Percentiles rank a stretch among this genome's conserved stretches.
Conservation (phyloP, 2,888 invertebrate species). For the Volucella inflata region DNA sequence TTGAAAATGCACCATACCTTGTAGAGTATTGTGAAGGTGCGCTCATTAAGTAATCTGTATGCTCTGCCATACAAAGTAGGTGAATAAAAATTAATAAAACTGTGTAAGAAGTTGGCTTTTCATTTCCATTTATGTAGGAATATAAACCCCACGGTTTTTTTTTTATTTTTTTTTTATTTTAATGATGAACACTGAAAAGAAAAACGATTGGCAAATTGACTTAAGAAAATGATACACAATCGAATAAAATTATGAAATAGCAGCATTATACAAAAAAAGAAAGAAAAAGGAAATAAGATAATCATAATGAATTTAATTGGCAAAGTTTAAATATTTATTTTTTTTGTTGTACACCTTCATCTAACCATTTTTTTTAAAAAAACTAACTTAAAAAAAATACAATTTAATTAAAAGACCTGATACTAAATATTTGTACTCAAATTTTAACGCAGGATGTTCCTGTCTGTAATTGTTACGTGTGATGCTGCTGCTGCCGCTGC, state of each 20-base stretch:
- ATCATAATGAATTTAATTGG: constrained; percentile 24
- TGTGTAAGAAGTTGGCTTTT: constrained; percentile 59
- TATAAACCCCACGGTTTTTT: neutral
- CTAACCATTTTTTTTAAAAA: constrained; percentile 33
- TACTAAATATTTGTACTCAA: constrained; percentile 76
- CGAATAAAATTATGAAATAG: constrained; percentile 53
- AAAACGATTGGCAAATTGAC: constrained; percentile 51
- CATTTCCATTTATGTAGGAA: constrained; percentile 54
- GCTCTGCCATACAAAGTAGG: constrained; percentile 60
- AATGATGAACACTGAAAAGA: neutral
- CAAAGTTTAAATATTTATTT: constrained; percentile 36
- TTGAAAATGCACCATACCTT: constrained; percentile 38
- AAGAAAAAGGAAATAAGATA: constrained; percentile 34
- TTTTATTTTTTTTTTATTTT: neutral
- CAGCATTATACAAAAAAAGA: constrained; percentile 39
- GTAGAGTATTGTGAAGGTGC: constrained; percentile 56
- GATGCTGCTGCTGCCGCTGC: constrained; percentile 76
- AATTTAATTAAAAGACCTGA: constrained; percentile 50
- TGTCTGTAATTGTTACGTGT: constrained; percentile 73
- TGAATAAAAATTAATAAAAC: constrained; percentile 64
- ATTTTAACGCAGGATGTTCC: constrained; percentile 76
- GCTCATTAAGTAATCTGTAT: constrained; percentile 43
- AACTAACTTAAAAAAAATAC: constrained; percentile 37
- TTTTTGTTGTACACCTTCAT: constrained; percentile 63
- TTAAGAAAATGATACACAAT: constrained; percentile 41